Evolutionary conservation across 2,888 invertebrate species (phyloP).

Genomic region (Andrena chrysosceles): DNA sequence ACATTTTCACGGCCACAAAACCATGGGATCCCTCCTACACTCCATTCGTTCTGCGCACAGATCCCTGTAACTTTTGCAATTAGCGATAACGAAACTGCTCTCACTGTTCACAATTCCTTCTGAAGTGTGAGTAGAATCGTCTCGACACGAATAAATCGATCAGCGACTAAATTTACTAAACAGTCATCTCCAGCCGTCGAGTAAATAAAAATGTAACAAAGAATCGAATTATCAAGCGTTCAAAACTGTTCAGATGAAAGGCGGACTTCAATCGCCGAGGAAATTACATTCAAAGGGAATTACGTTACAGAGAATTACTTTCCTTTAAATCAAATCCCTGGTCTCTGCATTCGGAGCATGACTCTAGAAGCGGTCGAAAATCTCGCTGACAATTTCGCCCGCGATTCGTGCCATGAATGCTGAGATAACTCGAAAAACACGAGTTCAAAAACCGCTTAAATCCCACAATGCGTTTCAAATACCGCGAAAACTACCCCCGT

Average conservation of each 20-base stretch:
- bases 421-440: neutral
- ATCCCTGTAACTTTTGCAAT: conserved; percentile 39
- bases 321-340: no score
- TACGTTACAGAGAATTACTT: no score
- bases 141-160: neutral
- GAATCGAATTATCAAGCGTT: no score
- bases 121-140: conserved; percentile 3
- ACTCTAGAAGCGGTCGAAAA: no score
- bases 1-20: neutral
- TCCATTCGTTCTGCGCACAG: neutral
- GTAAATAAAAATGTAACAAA: no score
- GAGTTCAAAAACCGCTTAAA: neutral
- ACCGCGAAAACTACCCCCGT: neutral
- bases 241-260: no score
- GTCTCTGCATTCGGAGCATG: no score
- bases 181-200: no score
- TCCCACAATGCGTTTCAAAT: neutral
- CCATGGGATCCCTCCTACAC: neutral
- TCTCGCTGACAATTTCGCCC: no score
- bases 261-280: no score
- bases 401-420: no score
- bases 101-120: neutral
- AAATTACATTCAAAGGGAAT: no score
- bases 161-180: neutral
- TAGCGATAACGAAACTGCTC: conserved; percentile 14